Percentiles rank a stretch among this genome's conserved stretches.
Evolutionary conservation across 2,888 invertebrate species (phyloP).

Genomic region (Macaria notata): DNA sequence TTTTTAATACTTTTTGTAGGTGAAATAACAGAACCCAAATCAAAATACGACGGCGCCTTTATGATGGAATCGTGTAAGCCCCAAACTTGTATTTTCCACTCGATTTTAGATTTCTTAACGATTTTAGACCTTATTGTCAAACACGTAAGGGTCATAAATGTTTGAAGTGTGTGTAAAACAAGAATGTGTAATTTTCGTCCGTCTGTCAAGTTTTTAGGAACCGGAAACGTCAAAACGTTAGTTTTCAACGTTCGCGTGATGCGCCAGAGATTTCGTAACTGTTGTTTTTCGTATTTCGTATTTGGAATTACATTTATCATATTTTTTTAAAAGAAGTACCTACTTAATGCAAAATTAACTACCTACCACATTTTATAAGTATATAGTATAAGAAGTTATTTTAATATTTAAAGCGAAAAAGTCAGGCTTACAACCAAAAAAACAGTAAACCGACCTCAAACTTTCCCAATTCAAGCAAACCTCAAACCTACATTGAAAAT

Average conservation of each 20-base stretch:
- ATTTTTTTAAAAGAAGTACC: conserved; percentile 7
- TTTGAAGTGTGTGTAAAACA: not conserved
- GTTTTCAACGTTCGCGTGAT: conserved; percentile 65
- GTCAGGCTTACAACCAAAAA: conserved; percentile 9
- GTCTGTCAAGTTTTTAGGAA: conserved; percentile 60
- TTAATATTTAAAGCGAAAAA: no score
- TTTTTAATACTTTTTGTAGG: conserved; percentile 45
- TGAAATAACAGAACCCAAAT: conserved; percentile 62
- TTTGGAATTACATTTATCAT: conserved; percentile 17
- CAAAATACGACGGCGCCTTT: conserved; percentile 58
- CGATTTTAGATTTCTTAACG: not conserved
- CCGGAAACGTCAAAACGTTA: conserved; percentile 69
- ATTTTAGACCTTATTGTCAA: no score
- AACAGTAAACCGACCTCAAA: conserved; percentile 1
- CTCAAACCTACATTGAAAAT: conserved; percentile 20
- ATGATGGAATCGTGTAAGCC: conserved; percentile 42
- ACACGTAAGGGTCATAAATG: conserved; percentile 23
- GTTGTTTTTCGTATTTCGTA: conserved; percentile 30
- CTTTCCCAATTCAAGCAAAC: conserved; percentile 4
- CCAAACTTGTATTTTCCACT: conserved; percentile 30
- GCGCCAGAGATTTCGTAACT: conserved; percentile 44
- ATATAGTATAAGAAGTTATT: no score
- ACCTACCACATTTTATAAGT: no score
- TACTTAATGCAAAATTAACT: no score
- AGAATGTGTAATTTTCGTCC: conserved; percentile 37